Conservation (phyloP, 2,113 vertebrate genomes). For the Pionites leucogaster region DNA sequence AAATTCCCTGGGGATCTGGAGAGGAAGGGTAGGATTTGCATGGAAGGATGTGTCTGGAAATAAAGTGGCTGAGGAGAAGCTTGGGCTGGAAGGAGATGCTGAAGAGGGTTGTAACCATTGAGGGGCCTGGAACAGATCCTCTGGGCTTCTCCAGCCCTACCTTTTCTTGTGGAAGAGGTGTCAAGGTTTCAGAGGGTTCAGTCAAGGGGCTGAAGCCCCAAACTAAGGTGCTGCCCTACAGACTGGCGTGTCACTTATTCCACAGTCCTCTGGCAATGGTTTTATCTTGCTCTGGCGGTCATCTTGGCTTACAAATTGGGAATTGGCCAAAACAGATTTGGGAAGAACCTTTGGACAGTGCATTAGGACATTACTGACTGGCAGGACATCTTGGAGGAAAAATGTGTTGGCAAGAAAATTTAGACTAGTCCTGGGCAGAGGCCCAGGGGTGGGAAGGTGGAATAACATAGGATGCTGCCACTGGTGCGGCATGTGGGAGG, state of each 20-base stretch:
- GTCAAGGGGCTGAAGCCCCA: neutral
- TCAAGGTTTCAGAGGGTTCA: neutral
- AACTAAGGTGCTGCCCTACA: neutral
- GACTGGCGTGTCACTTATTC: neutral
- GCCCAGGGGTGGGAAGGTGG: neutral
- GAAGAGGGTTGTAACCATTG: neutral
- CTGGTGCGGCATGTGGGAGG: neutral
- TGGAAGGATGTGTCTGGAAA: slow-evolving; percentile 43
- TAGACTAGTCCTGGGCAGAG: neutral
- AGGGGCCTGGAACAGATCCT: neutral
- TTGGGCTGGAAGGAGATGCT: neutral
- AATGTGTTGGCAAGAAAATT: slow-evolving; percentile 32
- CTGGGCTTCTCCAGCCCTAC: neutral
- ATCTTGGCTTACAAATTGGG: slow-evolving; percentile 19
- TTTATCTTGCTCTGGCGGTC: neutral
- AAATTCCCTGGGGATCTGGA: slow-evolving; percentile 49
- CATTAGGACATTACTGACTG: neutral
- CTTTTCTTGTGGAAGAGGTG: neutral
- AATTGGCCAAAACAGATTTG: slow-evolving; percentile 21
- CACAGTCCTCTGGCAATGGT: neutral
- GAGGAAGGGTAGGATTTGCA: slow-evolving; percentile 45
- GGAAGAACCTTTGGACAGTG: neutral
- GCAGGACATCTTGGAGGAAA: slow-evolving; percentile 18
- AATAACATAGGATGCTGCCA: neutral
- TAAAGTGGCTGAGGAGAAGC: neutral